Evolutionary conservation across 2,113 vertebrate genomes (phyloP).

Genomic region (Perca fluviatilis): DNA sequence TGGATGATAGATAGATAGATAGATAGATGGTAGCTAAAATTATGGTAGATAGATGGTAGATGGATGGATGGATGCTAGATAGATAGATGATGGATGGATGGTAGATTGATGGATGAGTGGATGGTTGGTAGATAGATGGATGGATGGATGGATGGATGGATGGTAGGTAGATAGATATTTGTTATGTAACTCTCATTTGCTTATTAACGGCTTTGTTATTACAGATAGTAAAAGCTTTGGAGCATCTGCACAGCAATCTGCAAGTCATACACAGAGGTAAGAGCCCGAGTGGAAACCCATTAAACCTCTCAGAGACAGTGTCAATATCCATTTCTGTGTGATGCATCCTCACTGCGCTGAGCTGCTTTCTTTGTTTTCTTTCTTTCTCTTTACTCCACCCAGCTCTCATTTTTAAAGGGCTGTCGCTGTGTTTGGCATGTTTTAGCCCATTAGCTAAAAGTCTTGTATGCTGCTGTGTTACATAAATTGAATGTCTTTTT

Average conservation of each 20-base stretch:
- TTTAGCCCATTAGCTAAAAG: not conserved
- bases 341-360: conserved; percentile 4
- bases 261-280: conserved; percentile 98
- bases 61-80: too few species aligned
- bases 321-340: conserved; percentile 15
- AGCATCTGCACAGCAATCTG: conserved; percentile 98
- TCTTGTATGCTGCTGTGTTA: not conserved
- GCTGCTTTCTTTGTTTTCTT: not conserved
- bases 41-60: too few species aligned
- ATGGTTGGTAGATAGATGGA: too few species aligned
- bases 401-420: not conserved
- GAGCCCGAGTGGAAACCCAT: conserved; percentile 55
- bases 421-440: not conserved
- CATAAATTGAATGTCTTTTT: not conserved
- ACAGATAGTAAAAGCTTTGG: conserved; percentile 97
- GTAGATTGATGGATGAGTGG: too few species aligned
- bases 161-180: not conserved
- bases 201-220: conserved; percentile 49
- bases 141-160: too few species aligned
- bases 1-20: too few species aligned
- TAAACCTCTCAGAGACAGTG: conserved; percentile 14
- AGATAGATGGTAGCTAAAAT: too few species aligned
- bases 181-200: conserved; percentile 13
- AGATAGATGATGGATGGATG: too few species aligned
- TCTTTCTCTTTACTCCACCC: not conserved